Evolutionary conservation across 2,888 invertebrate genomes (phyloP).

Genomic region (Leptopterna dolabrata): DNA sequence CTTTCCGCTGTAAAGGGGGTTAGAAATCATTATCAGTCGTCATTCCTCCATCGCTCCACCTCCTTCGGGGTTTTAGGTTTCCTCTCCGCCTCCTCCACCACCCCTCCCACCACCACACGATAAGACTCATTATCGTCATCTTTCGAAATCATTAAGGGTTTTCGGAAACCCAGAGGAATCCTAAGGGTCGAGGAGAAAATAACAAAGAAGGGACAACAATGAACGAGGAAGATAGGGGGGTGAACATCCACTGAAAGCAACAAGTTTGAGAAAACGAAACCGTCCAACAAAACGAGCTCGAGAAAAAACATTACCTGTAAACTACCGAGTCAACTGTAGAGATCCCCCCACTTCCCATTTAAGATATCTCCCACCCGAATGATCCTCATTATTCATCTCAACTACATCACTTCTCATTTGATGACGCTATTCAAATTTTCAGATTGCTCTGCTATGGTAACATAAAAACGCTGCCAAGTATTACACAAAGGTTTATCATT

Average conservation of each 20-base stretch:
- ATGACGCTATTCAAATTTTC: too few species aligned
- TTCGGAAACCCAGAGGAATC: not conserved
- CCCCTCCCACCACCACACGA: not conserved
- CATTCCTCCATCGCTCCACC: not conserved
- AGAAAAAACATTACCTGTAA: too few species aligned
- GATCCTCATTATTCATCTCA: too few species aligned
- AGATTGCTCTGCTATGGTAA: too few species aligned
- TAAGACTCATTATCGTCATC: slow-evolving; percentile 29
- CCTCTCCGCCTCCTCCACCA: not conserved
- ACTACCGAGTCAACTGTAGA: too few species aligned
- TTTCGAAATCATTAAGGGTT: slow-evolving; percentile 8
- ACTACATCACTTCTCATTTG: too few species aligned
- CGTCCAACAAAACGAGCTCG: not conserved
- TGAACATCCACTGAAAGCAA: not conserved
- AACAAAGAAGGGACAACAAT: not conserved
- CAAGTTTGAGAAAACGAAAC: not conserved
- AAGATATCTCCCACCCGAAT: too few species aligned
- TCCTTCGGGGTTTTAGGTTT: not conserved
- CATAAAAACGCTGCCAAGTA: too few species aligned
- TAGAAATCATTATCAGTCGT: slow-evolving; percentile 29
- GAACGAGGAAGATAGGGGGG: not conserved
- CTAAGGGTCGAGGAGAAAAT: not conserved
- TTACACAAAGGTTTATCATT: too few species aligned
- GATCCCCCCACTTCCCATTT: too few species aligned
- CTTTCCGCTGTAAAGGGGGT: not conserved